Percentiles rank a stretch among this genome's conserved stretches.
phyloP scores from a whole-genome alignment of 1,140 invertebrate genomes.

The Nasonia giraulti region DNA sequence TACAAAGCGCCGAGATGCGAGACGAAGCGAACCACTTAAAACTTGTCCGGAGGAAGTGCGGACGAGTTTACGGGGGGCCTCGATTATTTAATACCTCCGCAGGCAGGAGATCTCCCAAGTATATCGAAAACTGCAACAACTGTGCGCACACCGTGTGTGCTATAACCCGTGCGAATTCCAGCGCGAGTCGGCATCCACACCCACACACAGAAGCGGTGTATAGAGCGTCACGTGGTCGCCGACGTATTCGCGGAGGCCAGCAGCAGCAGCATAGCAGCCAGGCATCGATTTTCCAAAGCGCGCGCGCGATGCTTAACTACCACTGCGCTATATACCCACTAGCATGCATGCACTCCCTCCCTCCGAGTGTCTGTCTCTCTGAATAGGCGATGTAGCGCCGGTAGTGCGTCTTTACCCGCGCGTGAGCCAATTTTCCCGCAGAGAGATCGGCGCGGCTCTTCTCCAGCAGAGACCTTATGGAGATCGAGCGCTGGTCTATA shows the following conservation, averaged over 20 bases:
- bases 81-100: conserved; percentile 12
- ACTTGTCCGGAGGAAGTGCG: conserved; percentile 7
- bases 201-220: not conserved
- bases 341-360: conserved; percentile 17
- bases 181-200: too few species aligned
- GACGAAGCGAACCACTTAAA: conserved; percentile 55
- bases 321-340: conserved; percentile 30
- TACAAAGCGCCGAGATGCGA: too few species aligned
- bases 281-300: conserved; percentile 72
- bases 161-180: too few species aligned
- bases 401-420: not conserved
- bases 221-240: conserved; percentile 64
- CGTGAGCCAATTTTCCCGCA: not conserved
- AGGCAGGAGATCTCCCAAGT: not conserved
- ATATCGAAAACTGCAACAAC: too few species aligned
- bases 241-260: conserved; percentile 2
- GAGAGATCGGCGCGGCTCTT: not conserved
- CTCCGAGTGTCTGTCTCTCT: too few species aligned
- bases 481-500: not conserved
- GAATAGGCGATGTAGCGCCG: not conserved
- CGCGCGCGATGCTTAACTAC: conserved; percentile 61
- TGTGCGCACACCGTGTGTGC: too few species aligned
- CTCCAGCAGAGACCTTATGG: not conserved
- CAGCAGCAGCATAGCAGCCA: conserved; percentile 55
- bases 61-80: too few species aligned